Evolutionary conservation across 2,888 invertebrate species (phyloP).

Genomic region (Parascotia fuliginaria): DNA sequence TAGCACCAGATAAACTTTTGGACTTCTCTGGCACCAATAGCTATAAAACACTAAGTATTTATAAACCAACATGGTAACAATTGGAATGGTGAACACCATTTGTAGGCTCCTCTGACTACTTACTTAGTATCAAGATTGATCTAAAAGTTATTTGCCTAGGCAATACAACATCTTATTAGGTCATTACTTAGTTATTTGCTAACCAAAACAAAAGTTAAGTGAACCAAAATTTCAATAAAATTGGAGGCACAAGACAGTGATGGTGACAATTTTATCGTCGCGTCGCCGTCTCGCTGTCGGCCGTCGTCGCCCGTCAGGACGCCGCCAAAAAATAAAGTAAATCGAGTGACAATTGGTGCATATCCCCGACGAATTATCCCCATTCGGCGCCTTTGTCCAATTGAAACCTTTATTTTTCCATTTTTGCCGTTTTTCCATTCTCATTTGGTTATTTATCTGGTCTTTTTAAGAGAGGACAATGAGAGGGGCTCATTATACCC

Average conservation of each 20-base stretch:
- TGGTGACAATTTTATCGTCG: slow-evolving; percentile 74
- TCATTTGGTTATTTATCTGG: slow-evolving; percentile 85
- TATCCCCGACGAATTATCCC: slow-evolving; percentile 83
- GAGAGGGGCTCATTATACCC: slow-evolving; percentile 79
- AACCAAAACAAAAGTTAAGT: slow-evolving; percentile 29
- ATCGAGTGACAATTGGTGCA: slow-evolving; percentile 84
- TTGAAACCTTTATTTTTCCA: slow-evolving; percentile 82
- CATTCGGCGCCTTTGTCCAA: slow-evolving; percentile 84
- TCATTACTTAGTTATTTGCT: slow-evolving; percentile 9
- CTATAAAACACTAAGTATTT: too few relatives aligned
- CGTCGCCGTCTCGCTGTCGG: slow-evolving; percentile 47
- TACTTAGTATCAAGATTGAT: too few relatives aligned
- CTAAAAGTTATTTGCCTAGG: too few relatives aligned
- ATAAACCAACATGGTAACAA: too few relatives aligned
- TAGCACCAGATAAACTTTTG: too few relatives aligned
- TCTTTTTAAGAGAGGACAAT: slow-evolving; percentile 76
- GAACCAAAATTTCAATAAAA: slow-evolving; percentile 44
- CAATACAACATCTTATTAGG: too few relatives aligned
- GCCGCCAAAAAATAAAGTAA: slow-evolving; percentile 73
- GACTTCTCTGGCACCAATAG: too few relatives aligned
- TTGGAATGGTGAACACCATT: too few relatives aligned
- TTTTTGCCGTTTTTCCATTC: slow-evolving; percentile 84
- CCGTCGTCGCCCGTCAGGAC: slow-evolving; percentile 51
- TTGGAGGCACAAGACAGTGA: slow-evolving; percentile 32
- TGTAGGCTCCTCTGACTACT: too few relatives aligned